A percentile compares a stretch with the other conserved stretches of the same genome.
These are phyloP conservation scores for Leptocoma aspasia DNA, from an alignment of 2,113 vertebrate genomes.

Conservation along the genomic window DNA sequence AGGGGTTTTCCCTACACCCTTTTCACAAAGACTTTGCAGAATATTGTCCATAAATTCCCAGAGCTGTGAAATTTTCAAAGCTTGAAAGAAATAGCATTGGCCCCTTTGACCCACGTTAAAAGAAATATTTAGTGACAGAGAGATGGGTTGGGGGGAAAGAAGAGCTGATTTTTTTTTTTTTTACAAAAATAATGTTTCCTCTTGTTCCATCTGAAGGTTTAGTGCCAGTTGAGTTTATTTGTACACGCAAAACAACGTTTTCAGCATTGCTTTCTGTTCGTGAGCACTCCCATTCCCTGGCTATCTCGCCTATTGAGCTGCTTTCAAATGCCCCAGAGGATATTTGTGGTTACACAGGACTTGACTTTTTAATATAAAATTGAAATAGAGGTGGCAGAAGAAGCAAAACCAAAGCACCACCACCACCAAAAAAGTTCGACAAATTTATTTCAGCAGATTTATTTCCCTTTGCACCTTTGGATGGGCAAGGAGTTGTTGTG, in stretches of 20 bases:
- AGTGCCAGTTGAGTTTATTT: background rate
- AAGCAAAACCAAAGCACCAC: background rate
- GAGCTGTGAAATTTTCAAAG: background rate
- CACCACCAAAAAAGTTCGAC: rapidly evolving
- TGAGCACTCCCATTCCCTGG: background rate
- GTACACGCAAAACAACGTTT: background rate
- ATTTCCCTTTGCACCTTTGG: background rate
- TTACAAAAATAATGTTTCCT: background rate
- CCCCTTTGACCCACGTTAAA: background rate
- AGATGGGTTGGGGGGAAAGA: rapidly evolving
- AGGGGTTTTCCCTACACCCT: background rate
- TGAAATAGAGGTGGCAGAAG: background rate
- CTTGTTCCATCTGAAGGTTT: background rate
- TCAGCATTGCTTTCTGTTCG: background rate
- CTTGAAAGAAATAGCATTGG: background rate
- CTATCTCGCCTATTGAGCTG: background rate
- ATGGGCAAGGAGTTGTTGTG: background rate
- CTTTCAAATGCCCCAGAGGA: background rate
- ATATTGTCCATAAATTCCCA: background rate
- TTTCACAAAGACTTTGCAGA: background rate
- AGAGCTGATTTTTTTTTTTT: background rate
- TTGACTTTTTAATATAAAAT: background rate
- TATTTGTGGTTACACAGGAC: background rate
- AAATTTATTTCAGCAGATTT: background rate
- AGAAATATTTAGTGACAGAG: background rate